Percentiles rank a stretch among this genome's conserved stretches.
These are phyloP conservation scores for Drosophila murphyi DNA, from an alignment of 1,140 invertebrate genomes.

Conservation along the genomic window DNA sequence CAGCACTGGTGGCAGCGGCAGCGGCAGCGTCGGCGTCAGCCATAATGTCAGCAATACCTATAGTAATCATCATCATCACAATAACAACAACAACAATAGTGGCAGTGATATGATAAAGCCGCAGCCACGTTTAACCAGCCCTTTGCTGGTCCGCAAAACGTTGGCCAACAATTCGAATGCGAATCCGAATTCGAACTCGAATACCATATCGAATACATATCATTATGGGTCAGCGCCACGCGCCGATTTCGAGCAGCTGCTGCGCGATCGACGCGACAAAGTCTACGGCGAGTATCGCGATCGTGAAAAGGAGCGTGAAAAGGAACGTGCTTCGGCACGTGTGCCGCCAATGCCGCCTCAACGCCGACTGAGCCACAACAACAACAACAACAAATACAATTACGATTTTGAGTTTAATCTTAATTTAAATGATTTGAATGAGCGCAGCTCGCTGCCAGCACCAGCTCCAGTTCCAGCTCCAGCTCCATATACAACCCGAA, in stretches of 20 bases:
- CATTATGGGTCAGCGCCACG: conserved; percentile 69
- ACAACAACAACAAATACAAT: conserved; percentile 64
- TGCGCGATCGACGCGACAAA: conserved; percentile 82
- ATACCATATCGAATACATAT: conserved; percentile 81
- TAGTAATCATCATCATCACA: conserved; percentile 43
- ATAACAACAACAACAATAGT: conserved; percentile 18
- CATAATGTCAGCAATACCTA: conserved; percentile 53
- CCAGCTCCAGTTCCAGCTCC: conserved; percentile 7
- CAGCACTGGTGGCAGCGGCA: background rate
- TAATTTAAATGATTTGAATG: conserved; percentile 62
- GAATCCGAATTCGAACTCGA: conserved; percentile 29
- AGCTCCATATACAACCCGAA: conserved; percentile 65
- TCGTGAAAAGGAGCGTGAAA: conserved; percentile 42
- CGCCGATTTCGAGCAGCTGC: conserved; percentile 78
- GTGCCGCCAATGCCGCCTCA: conserved; percentile 68
- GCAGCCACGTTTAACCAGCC: conserved; percentile 82
- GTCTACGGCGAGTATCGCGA: conserved; percentile 70
- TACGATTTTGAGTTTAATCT: conserved; percentile 80
- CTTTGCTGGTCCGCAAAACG: conserved; percentile 84
- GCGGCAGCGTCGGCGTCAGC: background rate
- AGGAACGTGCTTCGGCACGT: conserved; percentile 29
- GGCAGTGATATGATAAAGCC: conserved; percentile 76
- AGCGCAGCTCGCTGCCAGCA: conserved; percentile 51
- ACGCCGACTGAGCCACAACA: conserved; percentile 38
- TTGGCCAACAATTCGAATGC: conserved; percentile 42